A percentile compares a stretch with the other conserved stretches of the same genome.
phyloP scores from a whole-genome alignment of 2,888 invertebrate genomes.

The Nematopogon swammerdamellus region DNA sequence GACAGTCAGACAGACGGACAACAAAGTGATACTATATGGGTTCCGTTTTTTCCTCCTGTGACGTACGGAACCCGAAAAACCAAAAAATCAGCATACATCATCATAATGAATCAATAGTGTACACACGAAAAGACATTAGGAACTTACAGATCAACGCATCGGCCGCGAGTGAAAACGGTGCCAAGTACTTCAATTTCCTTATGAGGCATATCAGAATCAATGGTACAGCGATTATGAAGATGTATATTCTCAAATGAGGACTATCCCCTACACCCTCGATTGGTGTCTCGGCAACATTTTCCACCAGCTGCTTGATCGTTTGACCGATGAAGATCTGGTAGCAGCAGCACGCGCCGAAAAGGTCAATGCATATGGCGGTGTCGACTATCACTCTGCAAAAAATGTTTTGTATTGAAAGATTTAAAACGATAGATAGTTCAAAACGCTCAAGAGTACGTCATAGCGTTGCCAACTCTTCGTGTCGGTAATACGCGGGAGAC shows the following conservation, averaged over 20 bases:
- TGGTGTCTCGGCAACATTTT: slow-evolving; percentile 13
- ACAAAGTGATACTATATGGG: too few species aligned
- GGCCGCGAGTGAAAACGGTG: slow-evolving; percentile 27
- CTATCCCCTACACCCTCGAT: slow-evolving; percentile 1
- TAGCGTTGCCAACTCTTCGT: too few species aligned
- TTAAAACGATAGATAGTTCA: slow-evolving; percentile 4
- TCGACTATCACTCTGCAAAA: slow-evolving; percentile 27
- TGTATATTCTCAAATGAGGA: slow-evolving; percentile 20
- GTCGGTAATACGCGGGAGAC: too few species aligned
- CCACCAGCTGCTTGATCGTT: slow-evolving; percentile 29
- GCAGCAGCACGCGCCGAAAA: slow-evolving; percentile 31
- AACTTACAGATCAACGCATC: slow-evolving; percentile 38
- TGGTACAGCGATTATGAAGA: slow-evolving; percentile 20
- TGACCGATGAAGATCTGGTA: slow-evolving; percentile 34
- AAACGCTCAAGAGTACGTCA: slow-evolving; percentile 6
- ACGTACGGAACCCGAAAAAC: slow-evolving; percentile 22
- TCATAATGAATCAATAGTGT: neutral
- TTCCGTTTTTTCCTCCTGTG: slow-evolving; percentile 4
- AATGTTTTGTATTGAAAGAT: too few species aligned
- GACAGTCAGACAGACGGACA: too few species aligned
- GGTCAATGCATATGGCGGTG: slow-evolving; percentile 21
- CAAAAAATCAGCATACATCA: slow-evolving; percentile 10
- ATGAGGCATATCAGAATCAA: slow-evolving; percentile 25
- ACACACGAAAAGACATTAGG: too few species aligned
- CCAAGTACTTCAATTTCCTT: slow-evolving; percentile 27